Conservation (phyloP, 30 jellyfish, hydroid and myxozoan genomes). For the Chrysaora quinquecirrha region DNA sequence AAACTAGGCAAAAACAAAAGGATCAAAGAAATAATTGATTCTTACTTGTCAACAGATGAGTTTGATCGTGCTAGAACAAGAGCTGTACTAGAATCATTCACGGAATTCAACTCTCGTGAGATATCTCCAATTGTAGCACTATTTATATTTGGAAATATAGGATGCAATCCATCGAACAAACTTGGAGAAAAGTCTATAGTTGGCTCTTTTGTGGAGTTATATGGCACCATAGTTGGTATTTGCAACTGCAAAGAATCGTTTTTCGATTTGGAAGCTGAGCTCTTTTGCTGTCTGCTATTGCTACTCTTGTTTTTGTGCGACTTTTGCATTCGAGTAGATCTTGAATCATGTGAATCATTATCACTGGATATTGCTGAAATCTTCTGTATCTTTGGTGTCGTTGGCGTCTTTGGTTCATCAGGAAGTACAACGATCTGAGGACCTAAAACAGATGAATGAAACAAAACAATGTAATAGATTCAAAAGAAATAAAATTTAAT, state of each 20-base stretch:
- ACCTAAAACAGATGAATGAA: constrained; percentile 26
- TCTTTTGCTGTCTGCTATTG: constrained; percentile 11
- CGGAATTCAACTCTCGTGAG: constrained; percentile 25
- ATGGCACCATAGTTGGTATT: constrained; percentile 40
- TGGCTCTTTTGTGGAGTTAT: background rate
- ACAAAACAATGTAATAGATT: too few relatives aligned
- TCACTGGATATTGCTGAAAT: background rate
- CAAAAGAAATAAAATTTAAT: too few relatives aligned
- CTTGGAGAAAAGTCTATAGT: constrained; percentile 63
- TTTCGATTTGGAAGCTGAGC: background rate
- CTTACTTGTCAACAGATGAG: constrained; percentile 48
- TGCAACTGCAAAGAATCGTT: constrained; percentile 19
- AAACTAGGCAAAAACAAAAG: background rate
- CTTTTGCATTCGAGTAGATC: background rate
- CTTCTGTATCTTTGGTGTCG: background rate
- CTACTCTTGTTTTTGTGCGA: background rate
- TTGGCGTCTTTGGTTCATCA: constrained; percentile 43
- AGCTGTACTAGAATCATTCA: constrained; percentile 18
- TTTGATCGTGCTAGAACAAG: constrained; percentile 39
- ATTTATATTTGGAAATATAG: constrained; percentile 31
- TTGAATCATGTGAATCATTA: background rate
- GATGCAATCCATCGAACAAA: constrained; percentile 46
- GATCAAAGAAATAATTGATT: background rate
- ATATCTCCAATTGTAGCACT: constrained; percentile 22
- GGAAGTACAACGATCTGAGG: constrained; percentile 59